A percentile compares a stretch with the other conserved stretches of the same genome.
Conservation (phyloP, 1,140 invertebrate genomes). For the Aphelinus certus region DNA sequence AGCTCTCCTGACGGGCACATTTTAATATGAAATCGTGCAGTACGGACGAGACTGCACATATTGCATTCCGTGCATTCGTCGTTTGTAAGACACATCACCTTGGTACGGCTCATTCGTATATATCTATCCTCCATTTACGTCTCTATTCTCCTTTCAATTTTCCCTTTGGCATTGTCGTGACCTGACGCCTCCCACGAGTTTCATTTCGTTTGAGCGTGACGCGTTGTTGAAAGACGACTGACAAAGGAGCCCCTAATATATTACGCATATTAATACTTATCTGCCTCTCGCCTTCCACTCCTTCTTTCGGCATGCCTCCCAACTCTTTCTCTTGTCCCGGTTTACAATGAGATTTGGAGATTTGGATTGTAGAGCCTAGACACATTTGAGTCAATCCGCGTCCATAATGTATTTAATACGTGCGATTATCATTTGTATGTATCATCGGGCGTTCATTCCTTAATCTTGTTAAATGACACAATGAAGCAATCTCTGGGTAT, state of each 20-base stretch:
- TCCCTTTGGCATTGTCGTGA: constrained; percentile 10
- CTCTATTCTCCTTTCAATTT: constrained; percentile 15
- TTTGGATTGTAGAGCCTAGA: constrained; percentile 9
- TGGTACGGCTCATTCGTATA: too few relatives aligned
- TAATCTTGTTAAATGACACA: too few relatives aligned
- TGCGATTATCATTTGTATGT: too few relatives aligned
- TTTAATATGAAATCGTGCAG: too few relatives aligned
- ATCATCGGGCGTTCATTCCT: too few relatives aligned
- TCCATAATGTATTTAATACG: too few relatives aligned
- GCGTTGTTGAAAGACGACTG: constrained; percentile 41
- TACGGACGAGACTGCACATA: too few relatives aligned
- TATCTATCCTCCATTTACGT: neutral
- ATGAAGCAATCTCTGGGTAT: too few relatives aligned
- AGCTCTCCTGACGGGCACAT: too few relatives aligned
- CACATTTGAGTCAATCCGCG: too few relatives aligned
- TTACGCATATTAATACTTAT: constrained; percentile 43
- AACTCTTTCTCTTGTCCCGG: constrained; percentile 4
- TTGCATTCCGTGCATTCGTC: too few relatives aligned
- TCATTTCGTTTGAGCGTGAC: constrained; percentile 37
- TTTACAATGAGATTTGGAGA: constrained; percentile 36
- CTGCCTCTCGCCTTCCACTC: neutral
- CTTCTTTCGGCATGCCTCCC: neutral
- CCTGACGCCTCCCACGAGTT: constrained; percentile 29
- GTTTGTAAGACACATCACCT: too few relatives aligned
- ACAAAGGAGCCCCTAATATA: constrained; percentile 46